Evolutionary conservation across 2,888 invertebrate species (phyloP).

Genomic region (Disparrhopalites patrizii): DNA sequence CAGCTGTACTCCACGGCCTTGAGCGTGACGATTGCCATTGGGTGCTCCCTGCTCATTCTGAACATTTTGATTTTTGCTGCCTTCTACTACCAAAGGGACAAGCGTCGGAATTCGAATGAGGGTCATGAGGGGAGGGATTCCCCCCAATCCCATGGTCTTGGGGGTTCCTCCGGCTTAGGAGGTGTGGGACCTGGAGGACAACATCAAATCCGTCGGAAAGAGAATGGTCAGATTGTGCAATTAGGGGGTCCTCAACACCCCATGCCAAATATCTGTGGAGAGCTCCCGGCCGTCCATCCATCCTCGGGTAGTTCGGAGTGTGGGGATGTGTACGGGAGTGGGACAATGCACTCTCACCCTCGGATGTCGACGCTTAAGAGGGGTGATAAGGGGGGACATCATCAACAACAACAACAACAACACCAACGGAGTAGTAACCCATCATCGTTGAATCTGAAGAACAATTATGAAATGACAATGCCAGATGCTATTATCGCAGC

Average conservation of each 20-base stretch:
- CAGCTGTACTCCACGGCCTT: conserved; percentile 86
- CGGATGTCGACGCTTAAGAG: conserved; percentile 24
- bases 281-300: conserved; percentile 41
- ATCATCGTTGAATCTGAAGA: conserved; percentile 20
- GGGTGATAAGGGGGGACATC: conserved; percentile 4
- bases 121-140: conserved; percentile 30
- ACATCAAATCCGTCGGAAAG: conserved; percentile 37
- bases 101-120: conserved; percentile 55
- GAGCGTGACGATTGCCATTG: conserved; percentile 90
- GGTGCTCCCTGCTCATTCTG: conserved; percentile 83
- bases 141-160: conserved; percentile 7
- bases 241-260: conserved; percentile 32
- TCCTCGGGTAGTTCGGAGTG: conserved; percentile 38
- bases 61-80: conserved; percentile 86
- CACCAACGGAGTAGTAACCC: conserved; percentile 18
- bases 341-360: conserved; percentile 20
- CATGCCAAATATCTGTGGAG: conserved; percentile 48
- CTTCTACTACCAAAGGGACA: conserved; percentile 84
- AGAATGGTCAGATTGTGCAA: conserved; percentile 45
- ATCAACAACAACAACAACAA: conserved; percentile 23
- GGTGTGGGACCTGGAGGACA: too few relatives aligned
- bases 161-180: conserved; percentile 20
- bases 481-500: conserved; percentile 46
- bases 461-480: conserved; percentile 45
- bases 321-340: conserved; percentile 35